Evolutionary conservation across 2,888 invertebrate species (phyloP).

Genomic region (Agelastica alni): DNA sequence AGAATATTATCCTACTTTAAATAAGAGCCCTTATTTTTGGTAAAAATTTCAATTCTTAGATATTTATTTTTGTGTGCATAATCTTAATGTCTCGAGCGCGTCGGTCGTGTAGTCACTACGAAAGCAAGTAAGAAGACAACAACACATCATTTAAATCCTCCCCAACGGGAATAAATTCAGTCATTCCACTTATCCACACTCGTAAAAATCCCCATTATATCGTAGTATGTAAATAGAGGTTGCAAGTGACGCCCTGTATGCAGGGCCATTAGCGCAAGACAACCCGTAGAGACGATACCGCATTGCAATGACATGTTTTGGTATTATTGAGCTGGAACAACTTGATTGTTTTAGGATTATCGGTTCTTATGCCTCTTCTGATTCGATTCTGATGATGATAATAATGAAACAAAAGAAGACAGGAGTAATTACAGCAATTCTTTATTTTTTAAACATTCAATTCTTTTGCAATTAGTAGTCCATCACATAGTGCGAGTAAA

Average conservation of each 20-base stretch:
- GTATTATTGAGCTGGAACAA: slow-evolving; percentile 17
- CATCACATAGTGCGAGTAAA: too few species aligned
- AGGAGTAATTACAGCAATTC: too few species aligned
- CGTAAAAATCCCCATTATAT: slow-evolving; percentile 53
- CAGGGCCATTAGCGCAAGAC: slow-evolving; percentile 47
- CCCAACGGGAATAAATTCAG: slow-evolving; percentile 50
- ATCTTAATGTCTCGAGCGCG: too few species aligned
- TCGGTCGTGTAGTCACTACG: not conserved
- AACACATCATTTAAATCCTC: slow-evolving; percentile 43
- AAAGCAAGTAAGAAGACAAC: slow-evolving; percentile 15
- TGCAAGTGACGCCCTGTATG: slow-evolving; percentile 49
- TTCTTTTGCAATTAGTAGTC: too few species aligned
- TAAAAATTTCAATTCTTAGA: too few species aligned
- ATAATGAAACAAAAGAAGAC: too few species aligned
- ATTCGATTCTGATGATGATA: not conserved
- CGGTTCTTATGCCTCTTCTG: not conserved
- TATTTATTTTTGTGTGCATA: too few species aligned
- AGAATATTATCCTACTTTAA: too few species aligned
- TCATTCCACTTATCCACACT: slow-evolving; percentile 46
- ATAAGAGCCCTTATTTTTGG: too few species aligned
- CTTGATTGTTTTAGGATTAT: slow-evolving; percentile 13
- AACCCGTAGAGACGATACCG: slow-evolving; percentile 42
- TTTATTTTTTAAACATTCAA: too few species aligned
- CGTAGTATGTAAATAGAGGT: slow-evolving; percentile 49
- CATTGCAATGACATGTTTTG: slow-evolving; percentile 44